These are phyloP conservation scores for Hoplias malabaricus DNA, from an alignment of 2,113 vertebrate genomes.

Conservation along the genomic window DNA sequence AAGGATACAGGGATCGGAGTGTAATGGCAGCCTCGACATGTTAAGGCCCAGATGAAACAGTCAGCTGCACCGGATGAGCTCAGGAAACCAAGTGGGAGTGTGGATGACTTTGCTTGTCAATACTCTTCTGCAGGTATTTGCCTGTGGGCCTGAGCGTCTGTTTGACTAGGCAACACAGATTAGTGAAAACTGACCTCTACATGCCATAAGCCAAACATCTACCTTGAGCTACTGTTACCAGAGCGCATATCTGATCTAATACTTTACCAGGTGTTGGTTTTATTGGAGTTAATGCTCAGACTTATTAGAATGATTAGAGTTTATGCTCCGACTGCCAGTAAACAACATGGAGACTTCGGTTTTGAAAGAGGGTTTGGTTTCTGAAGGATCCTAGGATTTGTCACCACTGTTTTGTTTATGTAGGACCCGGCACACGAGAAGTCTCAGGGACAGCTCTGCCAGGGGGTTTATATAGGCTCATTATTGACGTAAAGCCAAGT, in stretches of 20 bases:
- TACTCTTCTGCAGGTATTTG: background rate
- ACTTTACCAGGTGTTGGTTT: background rate
- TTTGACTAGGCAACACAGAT: background rate
- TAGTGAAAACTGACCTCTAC: background rate
- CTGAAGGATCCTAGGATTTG: slow-evolving; percentile 18
- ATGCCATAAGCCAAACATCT: background rate
- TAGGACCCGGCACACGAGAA: slow-evolving; percentile 25
- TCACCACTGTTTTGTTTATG: slow-evolving; percentile 13
- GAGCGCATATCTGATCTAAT: background rate
- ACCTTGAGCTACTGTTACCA: background rate
- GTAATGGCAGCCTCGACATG: background rate
- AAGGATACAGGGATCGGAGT: slow-evolving; percentile 36
- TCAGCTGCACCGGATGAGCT: background rate
- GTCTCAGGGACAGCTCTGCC: background rate
- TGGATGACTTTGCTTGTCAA: background rate
- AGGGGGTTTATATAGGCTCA: slow-evolving; percentile 22
- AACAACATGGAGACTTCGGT: background rate
- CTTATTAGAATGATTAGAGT: too few species aligned
- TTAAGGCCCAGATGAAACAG: background rate
- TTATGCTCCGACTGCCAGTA: background rate
- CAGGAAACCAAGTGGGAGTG: background rate
- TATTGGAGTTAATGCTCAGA: too few species aligned
- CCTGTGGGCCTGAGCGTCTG: background rate
- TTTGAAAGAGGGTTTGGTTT: background rate
- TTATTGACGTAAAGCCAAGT: slow-evolving; percentile 38